Percentiles rank a stretch among this genome's conserved stretches.
Conservation (phyloP, 2,113 vertebrate genomes). For the Oncorhynchus masou region DNA sequence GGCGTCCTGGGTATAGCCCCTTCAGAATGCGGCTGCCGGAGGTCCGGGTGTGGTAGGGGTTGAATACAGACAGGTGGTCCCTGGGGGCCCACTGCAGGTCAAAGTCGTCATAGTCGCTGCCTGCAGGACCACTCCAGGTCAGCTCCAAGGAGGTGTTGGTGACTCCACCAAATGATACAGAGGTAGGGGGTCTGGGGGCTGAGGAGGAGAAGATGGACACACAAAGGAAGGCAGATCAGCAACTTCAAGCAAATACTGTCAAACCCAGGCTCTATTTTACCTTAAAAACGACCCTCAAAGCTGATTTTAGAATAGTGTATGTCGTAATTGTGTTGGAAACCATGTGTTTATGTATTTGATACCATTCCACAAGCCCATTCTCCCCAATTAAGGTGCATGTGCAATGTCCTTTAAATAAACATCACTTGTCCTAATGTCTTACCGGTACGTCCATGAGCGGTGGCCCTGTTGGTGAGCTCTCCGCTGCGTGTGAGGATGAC, state of each 20-base stretch:
- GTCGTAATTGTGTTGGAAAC: no score
- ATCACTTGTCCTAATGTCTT: slow-evolving; percentile 26
- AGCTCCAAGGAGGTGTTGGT: slow-evolving; percentile 89
- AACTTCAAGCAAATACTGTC: no score
- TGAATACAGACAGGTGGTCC: slow-evolving; percentile 82
- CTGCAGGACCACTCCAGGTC: slow-evolving; percentile 83
- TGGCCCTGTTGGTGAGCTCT: slow-evolving; percentile 79
- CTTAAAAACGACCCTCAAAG: no score
- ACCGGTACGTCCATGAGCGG: slow-evolving; percentile 83
- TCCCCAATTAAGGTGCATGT: neutral
- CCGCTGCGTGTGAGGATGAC: slow-evolving; percentile 85
- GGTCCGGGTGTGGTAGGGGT: slow-evolving; percentile 81
- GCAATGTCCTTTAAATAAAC: neutral
- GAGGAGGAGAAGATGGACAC: neutral
- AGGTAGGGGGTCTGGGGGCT: slow-evolving; percentile 84
- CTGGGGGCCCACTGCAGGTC: slow-evolving; percentile 88
- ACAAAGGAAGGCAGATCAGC: no score
- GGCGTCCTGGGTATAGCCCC: slow-evolving; percentile 87
- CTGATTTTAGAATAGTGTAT: no score
- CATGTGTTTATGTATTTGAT: neutral
- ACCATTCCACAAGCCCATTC: no score
- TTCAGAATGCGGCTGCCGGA: slow-evolving; percentile 76
- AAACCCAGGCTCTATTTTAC: no score
- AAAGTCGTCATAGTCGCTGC: slow-evolving; percentile 90
- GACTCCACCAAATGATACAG: slow-evolving; percentile 83